Conservation (phyloP, 1,140 invertebrate genomes). For the Drosophila pseudoobscura region DNA sequence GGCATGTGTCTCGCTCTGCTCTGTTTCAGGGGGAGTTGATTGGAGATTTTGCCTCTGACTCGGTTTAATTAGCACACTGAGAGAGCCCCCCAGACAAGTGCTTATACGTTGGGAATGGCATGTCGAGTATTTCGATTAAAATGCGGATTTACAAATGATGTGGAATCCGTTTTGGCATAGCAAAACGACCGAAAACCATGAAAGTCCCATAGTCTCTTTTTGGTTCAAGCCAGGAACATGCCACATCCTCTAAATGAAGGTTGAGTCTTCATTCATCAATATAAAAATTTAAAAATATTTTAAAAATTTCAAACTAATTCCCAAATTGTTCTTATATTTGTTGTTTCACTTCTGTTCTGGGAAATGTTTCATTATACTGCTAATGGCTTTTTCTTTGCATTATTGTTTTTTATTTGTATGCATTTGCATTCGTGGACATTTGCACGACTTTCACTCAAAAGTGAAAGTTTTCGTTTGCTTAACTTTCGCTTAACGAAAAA, state of each 20-base stretch:
- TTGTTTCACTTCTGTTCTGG: too few species aligned
- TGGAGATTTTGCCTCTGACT: constrained; percentile 8
- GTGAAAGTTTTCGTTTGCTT: constrained; percentile 58
- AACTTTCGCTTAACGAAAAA: constrained; percentile 58
- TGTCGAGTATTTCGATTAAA: background rate
- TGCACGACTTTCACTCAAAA: constrained; percentile 63
- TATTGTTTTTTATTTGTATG: constrained; percentile 7
- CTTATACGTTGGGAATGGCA: constrained; percentile 14
- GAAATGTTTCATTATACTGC: background rate
- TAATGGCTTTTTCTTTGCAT: constrained; percentile 4
- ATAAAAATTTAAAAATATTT: too few species aligned
- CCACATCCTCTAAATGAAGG: too few species aligned
- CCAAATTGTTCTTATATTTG: too few species aligned
- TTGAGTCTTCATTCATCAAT: too few species aligned
- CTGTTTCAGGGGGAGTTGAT: constrained; percentile 25
- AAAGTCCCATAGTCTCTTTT: too few species aligned
- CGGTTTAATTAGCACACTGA: constrained; percentile 53
- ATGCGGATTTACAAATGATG: background rate
- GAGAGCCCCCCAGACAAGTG: constrained; percentile 19
- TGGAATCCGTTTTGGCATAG: too few species aligned
- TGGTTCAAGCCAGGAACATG: too few species aligned
- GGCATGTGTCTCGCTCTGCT: constrained; percentile 55
- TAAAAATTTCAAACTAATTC: too few species aligned
- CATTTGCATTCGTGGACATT: constrained; percentile 50
- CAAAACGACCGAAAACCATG: too few species aligned